Base-by-base conservation (phyloP, 2,113 vertebrate genomes). In the Cyprinodon brontotheroides region DNA sequence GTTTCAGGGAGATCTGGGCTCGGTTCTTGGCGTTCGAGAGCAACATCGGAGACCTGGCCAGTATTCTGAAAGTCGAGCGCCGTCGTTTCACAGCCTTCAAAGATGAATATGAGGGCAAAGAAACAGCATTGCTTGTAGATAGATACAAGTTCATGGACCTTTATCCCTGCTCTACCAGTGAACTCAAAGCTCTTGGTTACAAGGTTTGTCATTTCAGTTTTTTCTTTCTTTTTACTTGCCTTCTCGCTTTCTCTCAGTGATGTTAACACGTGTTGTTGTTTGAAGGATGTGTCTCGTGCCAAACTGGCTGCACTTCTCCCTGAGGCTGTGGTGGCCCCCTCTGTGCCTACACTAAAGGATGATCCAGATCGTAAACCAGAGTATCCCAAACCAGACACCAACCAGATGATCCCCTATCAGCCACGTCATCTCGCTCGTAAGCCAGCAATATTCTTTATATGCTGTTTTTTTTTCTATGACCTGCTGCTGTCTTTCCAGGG, bases 131-230 rank as follows among this genome's bases (percentile, higher is more conserved):
- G 86, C 94, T 99, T 1, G 98, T 99, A 48, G 98, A 99, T 72
- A 94, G 98, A 86, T 99, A 99, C 84, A 99, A 99, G 88, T 99
- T 99, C 91, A 99, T 99, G 98, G 98, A 99, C 88, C 91, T 99
- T 77, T 99, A 98, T 87, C 98, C 98, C 45, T 99, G 98, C 85
- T 99, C 98, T 64, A 71, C 94, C 12, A 96, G 97, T 36, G 98
- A 99, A 86, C 96, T 99, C 57, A 99, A 99, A 93, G 98, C 98
- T 13, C 96, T 99, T 45, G 98, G 98, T 38, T 99, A 99, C 81
- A 99, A 99, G 97, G 98, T 99, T 61, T 67, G 84, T 69, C 40
- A 40, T 45, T 43, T 1, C 4, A 3, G 0, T 3, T 0, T 3
- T 2, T 3, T 14, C 0, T 10, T 15, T 57, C 50, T 7, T 57